phyloP scores from a whole-genome alignment of 2,888 invertebrate species.

The Caenorhabditis sp. region DNA sequence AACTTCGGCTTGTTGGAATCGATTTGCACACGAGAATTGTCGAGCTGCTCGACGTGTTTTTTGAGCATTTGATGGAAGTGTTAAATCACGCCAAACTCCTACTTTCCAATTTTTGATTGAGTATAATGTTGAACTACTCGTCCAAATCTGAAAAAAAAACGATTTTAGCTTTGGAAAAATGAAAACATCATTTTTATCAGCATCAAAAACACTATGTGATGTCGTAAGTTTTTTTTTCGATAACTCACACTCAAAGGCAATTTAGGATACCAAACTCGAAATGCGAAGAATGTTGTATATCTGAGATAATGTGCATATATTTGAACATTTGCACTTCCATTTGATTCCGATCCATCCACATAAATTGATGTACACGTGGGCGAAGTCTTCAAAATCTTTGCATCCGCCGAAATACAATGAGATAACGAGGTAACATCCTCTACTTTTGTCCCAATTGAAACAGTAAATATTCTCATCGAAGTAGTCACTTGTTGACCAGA shows the following conservation, averaged over 20 bases:
- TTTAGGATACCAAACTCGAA: slow-evolving; percentile 68
- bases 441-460: slow-evolving; percentile 39
- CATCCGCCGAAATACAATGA: slow-evolving; percentile 63
- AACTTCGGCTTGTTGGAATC: slow-evolving; percentile 63
- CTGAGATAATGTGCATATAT: slow-evolving; percentile 59
- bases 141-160: slow-evolving; percentile 39
- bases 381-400: slow-evolving; percentile 64
- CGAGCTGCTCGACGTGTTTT: slow-evolving; percentile 40
- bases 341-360: slow-evolving; percentile 66
- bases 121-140: slow-evolving; percentile 40
- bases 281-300: slow-evolving; percentile 53
- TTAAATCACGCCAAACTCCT: slow-evolving; percentile 57
- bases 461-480: slow-evolving; percentile 58
- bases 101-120: slow-evolving; percentile 58
- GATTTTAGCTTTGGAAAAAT: not conserved
- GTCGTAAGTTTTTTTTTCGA: no score
- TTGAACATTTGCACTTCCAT: slow-evolving; percentile 52
- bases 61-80: slow-evolving; percentile 7
- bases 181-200: no score
- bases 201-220: no score
- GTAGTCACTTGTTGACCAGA: slow-evolving; percentile 59
- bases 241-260: slow-evolving; percentile 53
- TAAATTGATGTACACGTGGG: slow-evolving; percentile 68
- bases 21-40: slow-evolving; percentile 59
- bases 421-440: slow-evolving; percentile 61